Evolutionary conservation across 2,113 vertebrate species (phyloP).

Genomic region (Elanoides forficatus): DNA sequence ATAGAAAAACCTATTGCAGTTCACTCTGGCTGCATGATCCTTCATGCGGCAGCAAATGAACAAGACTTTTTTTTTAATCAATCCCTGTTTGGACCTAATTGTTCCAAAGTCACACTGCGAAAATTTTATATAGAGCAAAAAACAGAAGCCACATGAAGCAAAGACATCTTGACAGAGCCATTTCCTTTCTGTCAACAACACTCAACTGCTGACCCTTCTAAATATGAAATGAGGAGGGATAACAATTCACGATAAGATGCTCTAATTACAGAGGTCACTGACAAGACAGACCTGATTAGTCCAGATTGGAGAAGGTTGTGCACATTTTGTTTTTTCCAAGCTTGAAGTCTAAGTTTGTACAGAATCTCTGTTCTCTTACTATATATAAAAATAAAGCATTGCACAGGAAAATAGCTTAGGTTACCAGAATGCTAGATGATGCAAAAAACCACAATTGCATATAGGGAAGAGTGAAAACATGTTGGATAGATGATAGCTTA

Average conservation of each 20-base stretch:
- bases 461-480: neutral
- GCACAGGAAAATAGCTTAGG: neutral
- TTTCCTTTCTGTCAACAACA: conserved; percentile 4
- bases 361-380: neutral
- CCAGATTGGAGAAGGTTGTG: neutral
- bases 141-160: neutral
- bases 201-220: neutral
- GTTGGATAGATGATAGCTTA: neutral
- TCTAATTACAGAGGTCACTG: neutral
- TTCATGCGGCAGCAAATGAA: neutral
- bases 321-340: neutral
- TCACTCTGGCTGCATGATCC: neutral
- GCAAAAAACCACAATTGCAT: neutral
- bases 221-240: neutral
- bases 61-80: neutral
- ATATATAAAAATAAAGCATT: neutral
- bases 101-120: neutral
- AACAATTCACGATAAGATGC: neutral
- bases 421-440: neutral
- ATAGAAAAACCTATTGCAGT: neutral
- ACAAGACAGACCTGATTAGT: neutral
- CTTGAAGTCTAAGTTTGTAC: neutral
- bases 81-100: neutral
- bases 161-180: neutral
- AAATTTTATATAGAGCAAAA: neutral